These are phyloP conservation scores for Guaruba guarouba DNA, from an alignment of 2,113 vertebrate species.

Conservation along the genomic window DNA sequence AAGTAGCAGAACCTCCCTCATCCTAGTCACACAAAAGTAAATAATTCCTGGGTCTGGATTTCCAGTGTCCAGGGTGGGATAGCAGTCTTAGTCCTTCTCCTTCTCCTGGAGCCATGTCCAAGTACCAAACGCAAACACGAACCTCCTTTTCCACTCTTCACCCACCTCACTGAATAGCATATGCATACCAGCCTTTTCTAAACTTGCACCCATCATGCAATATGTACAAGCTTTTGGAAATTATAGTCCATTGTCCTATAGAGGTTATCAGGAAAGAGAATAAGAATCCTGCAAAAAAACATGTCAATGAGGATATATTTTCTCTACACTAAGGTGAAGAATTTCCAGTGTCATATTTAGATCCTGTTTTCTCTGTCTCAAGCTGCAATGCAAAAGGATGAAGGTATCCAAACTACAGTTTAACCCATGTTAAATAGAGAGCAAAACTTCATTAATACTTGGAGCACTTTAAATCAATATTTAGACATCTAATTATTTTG, in stretches of 20 bases:
- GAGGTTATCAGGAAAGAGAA: neutral
- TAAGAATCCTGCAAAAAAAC: neutral
- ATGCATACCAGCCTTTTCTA: neutral
- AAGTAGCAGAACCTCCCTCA: neutral
- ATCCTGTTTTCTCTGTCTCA: neutral
- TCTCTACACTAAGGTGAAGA: neutral
- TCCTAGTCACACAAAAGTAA: neutral
- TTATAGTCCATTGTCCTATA: neutral
- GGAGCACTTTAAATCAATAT: constrained; percentile 78
- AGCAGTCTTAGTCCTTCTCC: neutral
- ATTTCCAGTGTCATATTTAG: neutral
- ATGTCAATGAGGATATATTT: neutral
- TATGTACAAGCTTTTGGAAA: neutral
- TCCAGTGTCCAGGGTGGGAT: neutral
- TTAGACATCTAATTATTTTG: constrained; percentile 78
- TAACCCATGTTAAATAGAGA: constrained; percentile 52
- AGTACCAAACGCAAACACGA: neutral
- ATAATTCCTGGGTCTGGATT: neutral
- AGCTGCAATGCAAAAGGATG: constrained; percentile 12
- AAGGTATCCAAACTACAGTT: constrained; percentile 20
- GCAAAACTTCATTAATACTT: constrained; percentile 74
- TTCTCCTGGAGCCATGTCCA: neutral
- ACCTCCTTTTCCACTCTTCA: neutral
- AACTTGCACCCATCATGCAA: neutral
- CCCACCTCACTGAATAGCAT: neutral